Base-by-base conservation (phyloP, 2,797 vertebrate species). In the Myiotriccus ornatus region DNA sequence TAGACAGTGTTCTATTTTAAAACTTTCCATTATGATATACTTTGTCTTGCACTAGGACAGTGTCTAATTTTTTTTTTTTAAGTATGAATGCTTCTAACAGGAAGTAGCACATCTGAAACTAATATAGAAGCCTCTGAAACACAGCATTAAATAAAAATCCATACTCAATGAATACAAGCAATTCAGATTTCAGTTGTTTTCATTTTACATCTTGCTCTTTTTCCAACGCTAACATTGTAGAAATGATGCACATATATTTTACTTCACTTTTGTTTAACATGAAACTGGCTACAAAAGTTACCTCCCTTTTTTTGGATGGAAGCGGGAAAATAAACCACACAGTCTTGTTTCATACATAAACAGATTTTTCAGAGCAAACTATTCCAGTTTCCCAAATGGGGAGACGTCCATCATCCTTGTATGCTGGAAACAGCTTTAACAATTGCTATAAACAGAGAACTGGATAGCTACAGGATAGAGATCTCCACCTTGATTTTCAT, bases 41-140 rank as follows among this genome's bases (percentile, higher is more conserved):
- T 63, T 90, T 92, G 83, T 74, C 67, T 84, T 74, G 18, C 35
- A 81, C 23, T 46, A 53, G 65, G 30, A 78, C 22, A 87, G 55
- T 25, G 76, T 74, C 18, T 43, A 30, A 3, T 71, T 69, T 71
- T 46, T 39, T n/a, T 59, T 59, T 57, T 47, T 14, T 4, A 59
- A 93, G 57, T 49, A 80, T 39, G 35, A 89, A 63, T 37, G 68
- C 44, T 90, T 91, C 82, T 70, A 70, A 84, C 82, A 95, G 92
- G 93, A 95, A 93, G 65, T 59, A 68, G 83, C 74, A 96, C 83
- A 96, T 91, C 80, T 96, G 94, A 96, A 94, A 96, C 83, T 79
- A 94, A 97, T 94, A 90, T 1, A 91, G 80, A 91, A 91, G 35
- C 25, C 53, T 34, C 27, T 49, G 50, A 86, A 94, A 93, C 67